Evolutionary conservation across 1,140 invertebrate species (phyloP).

Genomic region (Aphidius gifuensis): DNA sequence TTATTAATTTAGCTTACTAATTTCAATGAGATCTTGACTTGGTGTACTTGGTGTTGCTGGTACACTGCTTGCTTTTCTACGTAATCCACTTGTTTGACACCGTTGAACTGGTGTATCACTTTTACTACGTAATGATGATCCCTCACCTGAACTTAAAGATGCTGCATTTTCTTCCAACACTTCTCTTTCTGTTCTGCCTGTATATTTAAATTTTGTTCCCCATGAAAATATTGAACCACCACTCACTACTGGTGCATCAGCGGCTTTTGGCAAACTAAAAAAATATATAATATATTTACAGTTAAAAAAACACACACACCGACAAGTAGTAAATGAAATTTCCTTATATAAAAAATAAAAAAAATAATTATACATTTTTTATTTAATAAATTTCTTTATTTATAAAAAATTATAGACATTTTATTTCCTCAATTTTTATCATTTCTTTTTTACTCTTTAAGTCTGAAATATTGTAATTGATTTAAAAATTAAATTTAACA

Average conservation of each 20-base stretch:
- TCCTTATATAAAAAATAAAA: no score
- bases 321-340: no score
- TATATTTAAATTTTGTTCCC: slow-evolving; percentile 90
- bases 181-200: slow-evolving; percentile 83
- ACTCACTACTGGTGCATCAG: slow-evolving; percentile 82
- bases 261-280: slow-evolving; percentile 76
- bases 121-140: slow-evolving; percentile 48
- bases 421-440: neutral
- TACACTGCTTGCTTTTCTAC: slow-evolving; percentile 77
- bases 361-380: neutral
- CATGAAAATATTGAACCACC: slow-evolving; percentile 92
- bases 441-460: neutral
- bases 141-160: slow-evolving; percentile 15
- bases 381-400: no score
- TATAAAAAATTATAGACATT: slow-evolving; percentile 1
- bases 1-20: slow-evolving; percentile 28
- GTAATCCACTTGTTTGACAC: slow-evolving; percentile 60
- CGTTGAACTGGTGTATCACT: slow-evolving; percentile 62
- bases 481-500: no score
- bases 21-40: slow-evolving; percentile 55
- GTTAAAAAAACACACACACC: no score
- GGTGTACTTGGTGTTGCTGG: slow-evolving; percentile 82
- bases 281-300: slow-evolving; percentile 19
- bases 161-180: slow-evolving; percentile 69
- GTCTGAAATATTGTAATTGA: no score